Evolutionary conservation across 2,797 vertebrate genomes (phyloP).

Genomic region (Paedocypris micromegethes): DNA sequence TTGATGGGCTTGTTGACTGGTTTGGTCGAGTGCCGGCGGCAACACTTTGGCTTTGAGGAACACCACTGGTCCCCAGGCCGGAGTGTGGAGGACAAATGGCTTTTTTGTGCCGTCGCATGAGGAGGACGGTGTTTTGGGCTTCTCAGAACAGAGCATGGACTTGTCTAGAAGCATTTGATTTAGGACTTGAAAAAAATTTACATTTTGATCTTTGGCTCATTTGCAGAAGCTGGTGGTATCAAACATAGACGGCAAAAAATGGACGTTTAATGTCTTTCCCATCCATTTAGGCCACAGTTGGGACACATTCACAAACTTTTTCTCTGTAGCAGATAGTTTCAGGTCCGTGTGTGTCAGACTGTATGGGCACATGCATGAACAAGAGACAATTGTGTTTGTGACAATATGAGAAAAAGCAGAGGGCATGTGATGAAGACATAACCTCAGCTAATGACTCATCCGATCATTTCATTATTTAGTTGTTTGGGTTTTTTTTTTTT

Average conservation of each 20-base stretch:
- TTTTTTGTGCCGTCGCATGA: conserved; percentile 45
- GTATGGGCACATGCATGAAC: conserved; percentile 26
- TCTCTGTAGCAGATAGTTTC: too few species aligned
- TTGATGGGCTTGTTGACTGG: conserved; percentile 34
- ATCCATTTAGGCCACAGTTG: too few species aligned
- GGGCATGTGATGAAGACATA: conserved; percentile 44
- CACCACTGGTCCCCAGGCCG: conserved; percentile 28
- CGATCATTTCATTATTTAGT: too few species aligned
- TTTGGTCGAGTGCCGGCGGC: conserved; percentile 35
- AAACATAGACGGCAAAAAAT: too few species aligned
- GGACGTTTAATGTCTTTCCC: too few species aligned
- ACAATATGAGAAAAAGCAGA: conserved; percentile 41
- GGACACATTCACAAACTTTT: too few species aligned
- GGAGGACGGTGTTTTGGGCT: conserved; percentile 29
- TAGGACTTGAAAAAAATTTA: conserved; percentile 3
- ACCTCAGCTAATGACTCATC: conserved; percentile 43
- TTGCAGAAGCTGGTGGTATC: background rate
- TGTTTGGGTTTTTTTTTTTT: conserved; percentile 2
- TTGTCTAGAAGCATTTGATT: conserved; percentile 41
- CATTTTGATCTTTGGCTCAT: conserved; percentile 17
- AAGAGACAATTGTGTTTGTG: conserved; percentile 42
- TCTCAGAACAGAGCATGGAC: conserved; percentile 41
- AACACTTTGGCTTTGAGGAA: conserved; percentile 40
- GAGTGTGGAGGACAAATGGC: conserved; percentile 37
- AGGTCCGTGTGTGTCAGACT: conserved; percentile 12